These are phyloP conservation scores for Paramormyrops kingsleyae DNA, from an alignment of 2,113 vertebrate genomes.

Conservation along the genomic window DNA sequence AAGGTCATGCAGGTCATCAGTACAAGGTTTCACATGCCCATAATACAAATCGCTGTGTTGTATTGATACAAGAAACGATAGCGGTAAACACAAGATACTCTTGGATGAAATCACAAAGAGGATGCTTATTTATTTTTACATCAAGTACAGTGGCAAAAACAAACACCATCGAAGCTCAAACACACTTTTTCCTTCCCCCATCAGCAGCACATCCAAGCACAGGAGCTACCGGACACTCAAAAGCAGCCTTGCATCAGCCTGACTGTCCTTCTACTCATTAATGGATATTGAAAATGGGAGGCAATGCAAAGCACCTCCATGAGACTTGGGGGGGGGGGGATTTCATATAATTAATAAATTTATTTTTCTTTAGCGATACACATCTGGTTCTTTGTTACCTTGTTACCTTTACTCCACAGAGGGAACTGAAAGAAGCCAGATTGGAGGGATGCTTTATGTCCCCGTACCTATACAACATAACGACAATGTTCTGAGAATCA, in stretches of 20 bases:
- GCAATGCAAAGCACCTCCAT: slow-evolving; percentile 40
- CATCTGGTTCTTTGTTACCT: slow-evolving; percentile 48
- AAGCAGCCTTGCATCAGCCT: slow-evolving; percentile 14
- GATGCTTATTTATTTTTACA: not conserved
- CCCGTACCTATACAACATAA: not conserved
- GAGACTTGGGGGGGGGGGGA: slow-evolving; percentile 36
- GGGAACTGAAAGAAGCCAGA: not conserved
- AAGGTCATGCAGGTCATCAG: not conserved
- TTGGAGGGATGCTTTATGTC: not conserved
- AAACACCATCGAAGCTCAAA: not conserved
- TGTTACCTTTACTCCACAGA: not conserved
- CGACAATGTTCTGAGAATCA: not conserved
- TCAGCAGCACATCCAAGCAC: not conserved
- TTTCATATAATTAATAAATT: slow-evolving; percentile 35
- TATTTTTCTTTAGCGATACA: slow-evolving; percentile 43
- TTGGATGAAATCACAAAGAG: not conserved
- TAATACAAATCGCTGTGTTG: not conserved
- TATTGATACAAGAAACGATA: slow-evolving; percentile 26
- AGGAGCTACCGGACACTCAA: not conserved
- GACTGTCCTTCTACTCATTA: slow-evolving; percentile 37
- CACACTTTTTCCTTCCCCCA: not conserved
- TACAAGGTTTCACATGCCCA: not conserved
- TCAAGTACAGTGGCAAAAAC: not conserved
- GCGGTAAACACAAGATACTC: slow-evolving; percentile 9
- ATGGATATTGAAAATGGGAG: slow-evolving; percentile 51